Base-by-base conservation (phyloP, 2,888 invertebrate species). In the Pristionchus fissidentatus region DNA sequence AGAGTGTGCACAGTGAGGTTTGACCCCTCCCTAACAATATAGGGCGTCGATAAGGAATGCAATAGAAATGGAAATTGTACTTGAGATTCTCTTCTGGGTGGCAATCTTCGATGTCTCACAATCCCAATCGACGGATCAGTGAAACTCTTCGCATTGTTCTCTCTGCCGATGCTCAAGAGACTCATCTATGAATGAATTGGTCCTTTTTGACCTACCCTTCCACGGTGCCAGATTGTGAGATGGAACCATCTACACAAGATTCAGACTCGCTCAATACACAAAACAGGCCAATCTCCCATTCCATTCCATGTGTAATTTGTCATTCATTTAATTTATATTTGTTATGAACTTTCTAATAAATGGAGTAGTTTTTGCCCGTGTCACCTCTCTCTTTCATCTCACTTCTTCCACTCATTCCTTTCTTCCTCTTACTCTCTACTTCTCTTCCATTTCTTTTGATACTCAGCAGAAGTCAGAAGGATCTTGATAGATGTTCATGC, bases 131-230 rank as follows among this genome's bases (percentile, higher is more conserved):
- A 22, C 88, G 91, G 70, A 90, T 91, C 83, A 88, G 89, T 70
- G 92, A 92, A 83, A 91, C 91, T 10, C 86, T 92, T 35, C 88
- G 91, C 43, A 88, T 93, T 90, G 90, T 93, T 89, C 88, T 93
- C 88, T 86, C 92, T 87, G 89, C 92, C 85, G 90, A 92, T 87
- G 84, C 93, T 90, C 89, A 92, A 90, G 88, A 93, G 92, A 85
- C 92, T 84, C 87, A 93, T 92, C 66, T 92, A 84, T 88, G 86
- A 84, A n/a, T n/a, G n/a, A n/a, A n/a, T n/a, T n/a, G n/a, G n/a
- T n/a, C n/a, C n/a, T n/a, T n/a, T 49, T 19, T 49, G 52, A 15
- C 10, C 52, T 49, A 15, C 52, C 52, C 52, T 19, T 49, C 52
- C 52, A n/a, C n/a, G n/a, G n/a, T n/a, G n/a, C n/a, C n/a, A n/a